phyloP scores from a whole-genome alignment of 2,797 vertebrate species.

The Lacerta bilineata region DNA sequence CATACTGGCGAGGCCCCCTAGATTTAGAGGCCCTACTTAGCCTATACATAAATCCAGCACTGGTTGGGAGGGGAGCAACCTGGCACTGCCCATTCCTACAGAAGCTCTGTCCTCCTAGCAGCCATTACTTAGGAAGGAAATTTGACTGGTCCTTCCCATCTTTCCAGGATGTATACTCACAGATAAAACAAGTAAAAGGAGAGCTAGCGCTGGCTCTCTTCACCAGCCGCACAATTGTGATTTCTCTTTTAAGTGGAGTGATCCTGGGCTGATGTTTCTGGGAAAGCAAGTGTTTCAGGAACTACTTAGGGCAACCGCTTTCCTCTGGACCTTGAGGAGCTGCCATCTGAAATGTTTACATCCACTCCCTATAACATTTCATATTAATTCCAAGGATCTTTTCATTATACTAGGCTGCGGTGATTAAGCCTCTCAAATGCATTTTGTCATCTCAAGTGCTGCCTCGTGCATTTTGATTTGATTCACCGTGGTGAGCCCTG shows the following conservation, averaged over 20 bases:
- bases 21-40: too few relatives aligned
- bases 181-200: not conserved
- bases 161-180: not conserved
- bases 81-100: too few relatives aligned
- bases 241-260: conserved; percentile 47
- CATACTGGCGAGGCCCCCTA: too few relatives aligned
- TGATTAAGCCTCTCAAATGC: conserved; percentile 47
- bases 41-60: too few relatives aligned
- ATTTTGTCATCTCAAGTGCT: not conserved
- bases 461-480: not conserved
- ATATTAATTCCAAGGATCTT: conserved; percentile 55
- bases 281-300: conserved; percentile 60
- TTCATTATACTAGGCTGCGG: conserved; percentile 34
- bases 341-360: conserved; percentile 35
- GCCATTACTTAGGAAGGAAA: not conserved
- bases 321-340: conserved; percentile 60
- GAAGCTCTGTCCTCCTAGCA: too few relatives aligned
- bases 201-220: not conserved
- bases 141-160: not conserved
- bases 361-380: conserved; percentile 47
- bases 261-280: conserved; percentile 42
- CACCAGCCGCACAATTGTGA: not conserved
- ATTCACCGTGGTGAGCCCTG: conserved; percentile 26
- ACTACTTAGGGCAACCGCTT: conserved; percentile 50
- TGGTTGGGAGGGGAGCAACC: too few relatives aligned